Base-by-base conservation (phyloP, 2,797 vertebrate species). In the Betta splendens region DNA sequence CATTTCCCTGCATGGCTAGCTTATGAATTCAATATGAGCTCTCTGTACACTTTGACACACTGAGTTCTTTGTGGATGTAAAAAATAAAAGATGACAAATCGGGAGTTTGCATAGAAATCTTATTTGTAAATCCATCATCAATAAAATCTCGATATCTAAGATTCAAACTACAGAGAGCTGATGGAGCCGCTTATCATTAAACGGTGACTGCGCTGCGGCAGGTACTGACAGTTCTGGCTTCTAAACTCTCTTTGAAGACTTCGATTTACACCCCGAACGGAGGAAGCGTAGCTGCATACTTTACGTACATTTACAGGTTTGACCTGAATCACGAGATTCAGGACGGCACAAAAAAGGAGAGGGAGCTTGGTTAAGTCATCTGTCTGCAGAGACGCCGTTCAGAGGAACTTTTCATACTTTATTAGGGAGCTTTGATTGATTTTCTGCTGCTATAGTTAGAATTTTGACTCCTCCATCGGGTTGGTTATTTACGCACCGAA, bases 11-110 rank as follows among this genome's bases (percentile, higher is more conserved):
- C 64, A 58, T 49, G 68, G 69, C 54, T 26, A 61, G 28, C 58
- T 81, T 69, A 72, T 84, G 79, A 78, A 87, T 84, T 69, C 68
- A 78, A 57, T 75, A 81, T 80, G 72, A 78, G 75, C 56, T 42
- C 50, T 81, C 51, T 60, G 62, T 58, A 65, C 76, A 64, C 67
- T 50, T 33, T 22, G 22, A 75, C 56, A 62, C 54, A 7, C n/a
- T n/a, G 23, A 70, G 25, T 43, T 60, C 77, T 69, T 25, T 54
- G 54, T 29, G 84, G 76, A 80, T 52, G 37, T 55, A 61, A 11
- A 78, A 49, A 22, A 40, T 38, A 48, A 53, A 36, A 52, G 58
- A 38, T 36, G 2, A 43, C 45, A 39, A 15, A 60, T 77, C 52
- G 65, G 51, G 67, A 55, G 56, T 52, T 18, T 43, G 22, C 31